phyloP scores from a whole-genome alignment of 2,888 invertebrate species.

The Drosophila koepferae region DNA sequence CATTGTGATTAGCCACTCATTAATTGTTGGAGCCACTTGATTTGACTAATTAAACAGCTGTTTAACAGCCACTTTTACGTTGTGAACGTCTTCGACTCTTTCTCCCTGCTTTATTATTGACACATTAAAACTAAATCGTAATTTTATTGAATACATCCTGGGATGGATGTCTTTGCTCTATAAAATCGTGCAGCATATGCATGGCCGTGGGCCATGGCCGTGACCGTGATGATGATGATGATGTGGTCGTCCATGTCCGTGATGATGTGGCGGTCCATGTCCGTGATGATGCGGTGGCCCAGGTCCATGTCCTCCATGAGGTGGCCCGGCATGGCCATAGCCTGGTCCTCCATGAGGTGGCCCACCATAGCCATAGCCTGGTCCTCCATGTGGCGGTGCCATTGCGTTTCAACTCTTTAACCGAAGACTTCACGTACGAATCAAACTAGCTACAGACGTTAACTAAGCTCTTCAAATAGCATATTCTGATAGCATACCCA shows the following conservation, averaged over 20 bases:
- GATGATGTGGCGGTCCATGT: slow-evolving; percentile 20
- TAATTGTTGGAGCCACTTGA: slow-evolving; percentile 67
- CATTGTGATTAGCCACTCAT: slow-evolving; percentile 71
- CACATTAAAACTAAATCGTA: slow-evolving; percentile 30
- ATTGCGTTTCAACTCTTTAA: slow-evolving; percentile 20
- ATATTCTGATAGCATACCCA: slow-evolving; percentile 12
- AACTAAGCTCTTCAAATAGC: slow-evolving; percentile 51
- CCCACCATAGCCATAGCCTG: slow-evolving; percentile 42
- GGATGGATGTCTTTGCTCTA: slow-evolving; percentile 28
- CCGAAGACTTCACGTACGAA: slow-evolving; percentile 25
- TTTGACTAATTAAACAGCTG: slow-evolving; percentile 66
- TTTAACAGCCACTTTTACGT: slow-evolving; percentile 12
- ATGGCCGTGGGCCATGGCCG: slow-evolving; percentile 50
- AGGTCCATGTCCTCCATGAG: slow-evolving; percentile 34
- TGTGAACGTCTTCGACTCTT: not conserved
- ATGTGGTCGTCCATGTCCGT: slow-evolving; percentile 20
- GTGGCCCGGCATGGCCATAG: slow-evolving; percentile 39
- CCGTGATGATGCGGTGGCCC: slow-evolving; percentile 10
- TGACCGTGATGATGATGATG: slow-evolving; percentile 50
- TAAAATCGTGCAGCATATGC: slow-evolving; percentile 65
- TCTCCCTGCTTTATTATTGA: slow-evolving; percentile 44
- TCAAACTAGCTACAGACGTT: slow-evolving; percentile 19
- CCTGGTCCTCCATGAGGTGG: slow-evolving; percentile 73
- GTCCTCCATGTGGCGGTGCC: slow-evolving; percentile 76
- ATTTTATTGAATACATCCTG: slow-evolving; percentile 16